Base-by-base conservation (phyloP, 2,113 vertebrate genomes). In the Xenopus borealis region DNA sequence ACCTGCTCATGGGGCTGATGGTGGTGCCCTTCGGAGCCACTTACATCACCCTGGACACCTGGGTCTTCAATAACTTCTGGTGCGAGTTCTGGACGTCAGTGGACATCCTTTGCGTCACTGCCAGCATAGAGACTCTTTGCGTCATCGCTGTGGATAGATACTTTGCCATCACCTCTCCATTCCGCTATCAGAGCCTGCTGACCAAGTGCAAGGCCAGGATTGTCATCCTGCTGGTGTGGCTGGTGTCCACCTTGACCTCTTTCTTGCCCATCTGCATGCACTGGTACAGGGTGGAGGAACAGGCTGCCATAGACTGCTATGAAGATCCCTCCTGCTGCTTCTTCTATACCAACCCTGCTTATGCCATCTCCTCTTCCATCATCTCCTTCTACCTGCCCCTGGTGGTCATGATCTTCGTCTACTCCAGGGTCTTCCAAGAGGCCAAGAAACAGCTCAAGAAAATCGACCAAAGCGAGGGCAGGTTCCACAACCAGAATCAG, bases 91-190 rank as follows among this genome's bases (percentile, higher is more conserved):
- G 97, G 96, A 98, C 94, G 0, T 93, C 97, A 0, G 75, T 97
- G 1, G 97, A 99, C 0, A 95, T 99, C 66, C 85, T 98, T 40
- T 99, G 97, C 0, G 97, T 99, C 78, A 99, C 97, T 0, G 97
- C 97, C 59, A 99, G 97, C 89, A 99, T 99, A 0, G 97, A 96
- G 85, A 99, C 97, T 0, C 87, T 99, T 63, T 99, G 97, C 0
- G 95, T 98, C 68, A 98, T 99, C 0, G 97, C 97, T 0, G 91
- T 99, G 84, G 97, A 99, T 81, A 93, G 97, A 0, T 99, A 99
- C 80, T 86, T 99, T 0, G 97, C 97, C 78, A 99, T 99, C 83
- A 99, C 96, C 0, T 94, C 97, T 0, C 97, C 97, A 1, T 98
- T 99, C 82, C 95, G 91, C 78, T 99, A 99, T 81, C 96, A 98